Base-by-base conservation (phyloP, 1,140 invertebrate species). In the Stegodyphus dumicola region DNA sequence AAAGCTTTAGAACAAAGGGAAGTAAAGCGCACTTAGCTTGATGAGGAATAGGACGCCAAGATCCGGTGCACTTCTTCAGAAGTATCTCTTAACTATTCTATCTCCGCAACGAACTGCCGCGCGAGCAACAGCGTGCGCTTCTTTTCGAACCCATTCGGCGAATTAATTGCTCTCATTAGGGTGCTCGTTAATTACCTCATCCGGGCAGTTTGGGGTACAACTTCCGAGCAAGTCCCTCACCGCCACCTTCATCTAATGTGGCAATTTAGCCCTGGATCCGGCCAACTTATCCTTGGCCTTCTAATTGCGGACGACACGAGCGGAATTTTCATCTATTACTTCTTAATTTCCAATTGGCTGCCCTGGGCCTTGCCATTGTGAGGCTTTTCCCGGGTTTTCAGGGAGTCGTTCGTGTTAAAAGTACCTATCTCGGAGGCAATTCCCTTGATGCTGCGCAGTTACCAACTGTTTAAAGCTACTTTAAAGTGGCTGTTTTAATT, bases 81-180 rank as follows among this genome's bases (percentile, higher is more conserved):
- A 56, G 33, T 67, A 73, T 49, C 69, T 81, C 48, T 56, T 79
- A 79, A 79, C 77, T 81, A 77, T 77, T 73, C 67, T 33, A 11
- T 56, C 76, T 33, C 33, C 33, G 33, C 33, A 33, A 33, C 33
- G 33, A 64, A 64, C 49, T 71, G 53, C 78, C 49, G 49, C 69
- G 54, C 60, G 67, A 73, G 78, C 70, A 81, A 73, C 78, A 81
- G 54, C 53, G 51, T 78, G 66, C 51, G 60, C 52, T 81, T 81
- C 78, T 73, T 81, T 81, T 81, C 69, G 73, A 73, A 73, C 69
- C 18, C 78, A 81, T 73, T 73, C 54, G 49, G 78, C 54, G 78
- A 81, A 81, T 81, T 81, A 81, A 81, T 81, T 81, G 78, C 78
- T 64, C 78, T 81, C 78, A 81, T 81, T 81, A 81, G 78, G 67